Base-by-base conservation (phyloP, 2,888 invertebrate genomes). In the Caenorhabditis sp. region DNA sequence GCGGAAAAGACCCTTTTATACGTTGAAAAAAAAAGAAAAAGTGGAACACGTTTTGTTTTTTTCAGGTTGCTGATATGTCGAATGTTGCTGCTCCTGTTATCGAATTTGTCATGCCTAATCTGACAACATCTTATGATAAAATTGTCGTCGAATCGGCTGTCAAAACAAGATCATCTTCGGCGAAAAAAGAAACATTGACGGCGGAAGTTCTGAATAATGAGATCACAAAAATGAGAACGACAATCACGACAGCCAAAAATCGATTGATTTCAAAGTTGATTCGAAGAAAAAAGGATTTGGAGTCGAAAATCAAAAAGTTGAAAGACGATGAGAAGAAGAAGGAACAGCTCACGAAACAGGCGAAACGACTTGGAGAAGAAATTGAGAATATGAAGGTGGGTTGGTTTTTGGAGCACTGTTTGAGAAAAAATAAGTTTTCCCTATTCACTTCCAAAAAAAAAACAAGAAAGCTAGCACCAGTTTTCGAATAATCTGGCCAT, bases 171-270 rank as follows among this genome's bases (percentile, higher is more conserved):
- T 24, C 10, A 1, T n/a, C n/a, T n/a, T n/a, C n/a, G n/a, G 14
- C 53, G 61, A 64, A 67, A 50, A 36, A 26, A 49, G 61, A 62
- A 36, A 17, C 49, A 1, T 24, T 75, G 49, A 75, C 75, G 8
- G 75, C 75, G 4, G 60, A 67, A 21, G 59, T 63, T 2, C 37
- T 75, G 59, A 75, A 70, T 24, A 70, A 75, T 58, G 69, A 74
- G 43, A 63, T 63, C 55, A 55, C 69, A 8, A 17, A 37, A 59
- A 37, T 75, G 24, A 58, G 75, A 12, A 23, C 54, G 0, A 12
- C 8, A 0, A 37, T 69, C 4, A 14, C 51, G 27, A 66, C 37
- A 19, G 62, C 66, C 0, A 69, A 64, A 31, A 43, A 58, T 51
- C 54, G 59, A 14, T 49, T 69, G 36, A 65, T 69, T 50, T 12